Conservation (phyloP, 2,797 vertebrate genomes). For the Acipenser oxyrinchus region DNA sequence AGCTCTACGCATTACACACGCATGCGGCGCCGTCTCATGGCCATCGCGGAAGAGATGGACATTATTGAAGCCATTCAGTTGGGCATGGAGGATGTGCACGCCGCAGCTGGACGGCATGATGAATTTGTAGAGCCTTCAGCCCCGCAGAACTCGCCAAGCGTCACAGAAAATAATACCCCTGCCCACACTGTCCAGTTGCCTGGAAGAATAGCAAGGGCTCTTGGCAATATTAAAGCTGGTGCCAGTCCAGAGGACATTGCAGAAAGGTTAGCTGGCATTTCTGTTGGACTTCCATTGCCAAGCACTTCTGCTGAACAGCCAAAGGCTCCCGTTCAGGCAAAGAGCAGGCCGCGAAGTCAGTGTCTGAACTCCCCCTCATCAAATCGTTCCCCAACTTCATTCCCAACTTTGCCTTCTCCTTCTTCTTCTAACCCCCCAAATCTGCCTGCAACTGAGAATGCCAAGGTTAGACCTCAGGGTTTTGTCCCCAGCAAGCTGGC, state of each 20-base stretch:
- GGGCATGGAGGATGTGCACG: conserved; percentile 51
- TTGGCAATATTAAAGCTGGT: conserved; percentile 39
- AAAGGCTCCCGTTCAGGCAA: conserved; percentile 70
- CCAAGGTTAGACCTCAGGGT: conserved; percentile 64
- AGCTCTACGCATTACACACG: conserved; percentile 73
- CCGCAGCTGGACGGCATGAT: conserved; percentile 33
- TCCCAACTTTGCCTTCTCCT: conserved; percentile 45
- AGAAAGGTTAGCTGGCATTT: conserved; percentile 45
- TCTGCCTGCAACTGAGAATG: conserved; percentile 52
- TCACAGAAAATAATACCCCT: conserved; percentile 55
- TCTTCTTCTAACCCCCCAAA: conserved; percentile 50
- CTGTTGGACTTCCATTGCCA: conserved; percentile 44
- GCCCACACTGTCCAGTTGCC: conserved; percentile 50
- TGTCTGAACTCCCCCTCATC: conserved; percentile 62
- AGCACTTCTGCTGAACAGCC: conserved; percentile 54
- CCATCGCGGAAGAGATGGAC: conserved; percentile 82
- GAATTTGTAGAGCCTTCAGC: conserved; percentile 48
- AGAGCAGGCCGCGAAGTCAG: conserved; percentile 60
- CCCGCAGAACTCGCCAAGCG: conserved; percentile 56
- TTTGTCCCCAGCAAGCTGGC: conserved; percentile 63
- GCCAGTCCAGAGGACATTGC: conserved; percentile 52
- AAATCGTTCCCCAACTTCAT: conserved; percentile 50
- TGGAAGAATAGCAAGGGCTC: conserved; percentile 46
- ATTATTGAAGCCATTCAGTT: conserved; percentile 71
- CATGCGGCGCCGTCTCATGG: conserved; percentile 75